Base-by-base conservation (phyloP, 2,797 vertebrate genomes). In the Cephalopachus bancanus region DNA sequence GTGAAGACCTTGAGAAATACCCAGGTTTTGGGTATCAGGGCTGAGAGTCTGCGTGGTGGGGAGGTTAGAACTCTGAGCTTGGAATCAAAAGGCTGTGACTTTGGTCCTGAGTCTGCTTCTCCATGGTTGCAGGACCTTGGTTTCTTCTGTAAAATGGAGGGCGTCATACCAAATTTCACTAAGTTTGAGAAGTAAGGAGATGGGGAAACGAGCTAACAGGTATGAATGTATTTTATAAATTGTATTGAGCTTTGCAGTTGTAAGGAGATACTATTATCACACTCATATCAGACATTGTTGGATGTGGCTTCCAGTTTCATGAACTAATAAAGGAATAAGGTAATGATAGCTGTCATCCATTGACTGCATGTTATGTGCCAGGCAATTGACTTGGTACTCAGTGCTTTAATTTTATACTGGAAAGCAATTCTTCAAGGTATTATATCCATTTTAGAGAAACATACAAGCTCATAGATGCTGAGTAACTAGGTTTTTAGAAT, bases 341-440 rank as follows among this genome's bases (percentile, higher is more conserved):
- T 76, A 55, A 78, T 78, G 62, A 55, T 5, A 62, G 28, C 17
- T 62, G 15, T 49, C n/a, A 74, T 71, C 28, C 10, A 15, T 20
- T 8, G 10, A 33, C 10, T 33, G 8, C 30, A 53, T 84, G 20
- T 69, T 95, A 3, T 93, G 72, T 75, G 28, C 44, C 71, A 65
- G 69, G 12, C 4, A 14, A 16, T 30, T 37, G 60, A 67, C 59
- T 64, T 2, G 7, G 44, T 59, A 19, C 16, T 88, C 5, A 37
- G 33, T 53, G 15, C 80, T 87, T 80, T 71, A 53, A 92, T 85
- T 85, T 65, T 65, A 83, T 86, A 17, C 30, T 86, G 53, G 37
- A 87, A 97, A 79, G 55, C 51, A 94, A 60, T 69, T 71, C 24
- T 71, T 94, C 53, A 80, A 83, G 37, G 24, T 64, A 71, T 67